phyloP scores from a whole-genome alignment of 2,888 invertebrate species.

The Acanthosepion lycidas region DNA sequence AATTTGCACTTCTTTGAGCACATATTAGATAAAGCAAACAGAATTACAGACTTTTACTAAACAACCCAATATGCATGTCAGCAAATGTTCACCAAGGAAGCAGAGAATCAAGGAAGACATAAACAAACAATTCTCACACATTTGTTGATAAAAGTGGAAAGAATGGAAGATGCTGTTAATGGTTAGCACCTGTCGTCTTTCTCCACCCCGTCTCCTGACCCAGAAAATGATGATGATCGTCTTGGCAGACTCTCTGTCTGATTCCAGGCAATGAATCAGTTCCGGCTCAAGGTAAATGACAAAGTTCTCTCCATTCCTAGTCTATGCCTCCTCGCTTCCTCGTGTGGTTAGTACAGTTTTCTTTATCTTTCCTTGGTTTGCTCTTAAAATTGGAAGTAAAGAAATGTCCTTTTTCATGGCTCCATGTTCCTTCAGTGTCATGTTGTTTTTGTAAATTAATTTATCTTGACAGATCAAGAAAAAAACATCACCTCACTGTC shows the following conservation, averaged over 20 bases:
- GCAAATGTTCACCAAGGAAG: not conserved
- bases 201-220: not conserved
- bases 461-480: no score
- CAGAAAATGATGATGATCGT: not conserved
- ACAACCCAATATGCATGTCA: not conserved
- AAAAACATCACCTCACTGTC: no score
- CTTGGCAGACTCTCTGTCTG: not conserved
- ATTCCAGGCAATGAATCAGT: not conserved
- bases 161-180: slow-evolving; percentile 7
- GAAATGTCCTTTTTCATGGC: no score
- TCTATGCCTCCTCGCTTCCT: not conserved
- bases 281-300: not conserved
- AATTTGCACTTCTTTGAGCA: not conserved
- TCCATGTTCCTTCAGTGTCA: no score
- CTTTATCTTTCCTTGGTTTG: no score
- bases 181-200: not conserved
- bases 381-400: no score
- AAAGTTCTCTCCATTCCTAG: not conserved
- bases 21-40: not conserved
- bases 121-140: not conserved
- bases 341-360: no score
- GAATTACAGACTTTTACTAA: not conserved
- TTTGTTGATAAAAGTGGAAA: not conserved
- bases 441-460: no score
- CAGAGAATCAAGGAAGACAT: not conserved